A percentile compares a stretch with the other conserved stretches of the same genome.
Conservation (phyloP, 2,888 invertebrate genomes). For the Dryadula phaetusa region DNA sequence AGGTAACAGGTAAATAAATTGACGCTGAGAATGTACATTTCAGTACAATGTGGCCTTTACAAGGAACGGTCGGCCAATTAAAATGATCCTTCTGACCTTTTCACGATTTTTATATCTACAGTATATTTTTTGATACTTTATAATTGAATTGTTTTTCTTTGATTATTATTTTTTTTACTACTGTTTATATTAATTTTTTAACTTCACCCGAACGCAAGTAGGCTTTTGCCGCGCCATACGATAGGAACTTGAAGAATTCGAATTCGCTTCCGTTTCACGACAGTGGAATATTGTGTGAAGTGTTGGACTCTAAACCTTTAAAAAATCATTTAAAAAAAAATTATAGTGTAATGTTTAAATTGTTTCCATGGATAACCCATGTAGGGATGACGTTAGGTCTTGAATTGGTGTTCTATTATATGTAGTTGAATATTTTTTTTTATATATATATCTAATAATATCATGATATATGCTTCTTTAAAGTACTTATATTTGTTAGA, state of each 20-base stretch:
- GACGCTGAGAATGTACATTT: neutral
- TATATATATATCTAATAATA: too few species aligned
- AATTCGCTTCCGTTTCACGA: neutral
- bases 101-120: constrained; percentile 17
- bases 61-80: neutral
- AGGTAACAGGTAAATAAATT: constrained; percentile 5
- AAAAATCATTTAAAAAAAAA: too few species aligned
- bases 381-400: constrained; percentile 5
- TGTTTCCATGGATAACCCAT: neutral
- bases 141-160: neutral
- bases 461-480: too few species aligned
- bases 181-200: constrained; percentile 16
- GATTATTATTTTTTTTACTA: neutral
- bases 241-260: neutral
- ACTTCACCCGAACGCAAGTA: neutral
- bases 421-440: too few species aligned
- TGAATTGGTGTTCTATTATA: neutral
- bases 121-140: constrained; percentile 12
- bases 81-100: neutral
- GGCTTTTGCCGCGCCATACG: neutral
- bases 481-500: neutral
- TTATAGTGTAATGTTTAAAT: too few species aligned
- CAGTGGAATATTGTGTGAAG: too few species aligned
- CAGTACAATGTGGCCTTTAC: neutral
- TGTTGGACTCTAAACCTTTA: neutral